Evolutionary conservation across 2,888 invertebrate genomes (phyloP), one percentile per base, ranked within the genome.

Genomic region (Platerodrilus igneus): DNA sequence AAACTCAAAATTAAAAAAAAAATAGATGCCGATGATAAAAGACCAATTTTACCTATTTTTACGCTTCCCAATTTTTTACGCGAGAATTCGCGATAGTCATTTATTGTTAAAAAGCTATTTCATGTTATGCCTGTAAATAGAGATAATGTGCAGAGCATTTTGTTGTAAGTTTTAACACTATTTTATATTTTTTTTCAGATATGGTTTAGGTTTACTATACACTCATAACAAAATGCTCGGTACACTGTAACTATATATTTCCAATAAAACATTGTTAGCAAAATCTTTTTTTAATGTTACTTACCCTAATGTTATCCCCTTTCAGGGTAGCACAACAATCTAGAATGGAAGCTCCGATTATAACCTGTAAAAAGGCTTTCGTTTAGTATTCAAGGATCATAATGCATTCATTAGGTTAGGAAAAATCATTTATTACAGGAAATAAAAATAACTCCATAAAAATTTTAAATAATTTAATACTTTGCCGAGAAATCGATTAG

Each of bases 291-390:
- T 7, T 35, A 17, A 9, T 11, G 30, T 32, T 39, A 72, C 81
- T 78, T 67, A 86, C 86, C 77, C 78, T 75, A 43, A 85, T 70
- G 44, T 71, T 66, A 18, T 75, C 69, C 31, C 82, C 81, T 9
- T 74, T 67, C 23, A 86, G 64, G 34, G 76, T 76, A 36, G 83
- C 75, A 1, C 80, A 78, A 36, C 81, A 77, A 61, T 90, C 91
- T 39, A 87, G 68, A 47, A 84, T 82, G 4, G 86, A 81, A 3
- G 86, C 90, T 1, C 90, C 90, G 44, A 90, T 78, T 11, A 90
- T 79, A 9, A 86, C 72, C 68, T 82, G 67, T 26, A 70, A 69
- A n/a, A n/a, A n/a, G n/a, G n/a, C n/a, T n/a, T n/a, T n/a, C n/a
- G n/a, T n/a, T n/a, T n/a, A n/a, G n/a, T n/a, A n/a, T n/a, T n/a